Evolutionary conservation across 1,140 invertebrate genomes (phyloP), one percentile per base, ranked within the genome.

Genomic region (Phortica variegata): DNA sequence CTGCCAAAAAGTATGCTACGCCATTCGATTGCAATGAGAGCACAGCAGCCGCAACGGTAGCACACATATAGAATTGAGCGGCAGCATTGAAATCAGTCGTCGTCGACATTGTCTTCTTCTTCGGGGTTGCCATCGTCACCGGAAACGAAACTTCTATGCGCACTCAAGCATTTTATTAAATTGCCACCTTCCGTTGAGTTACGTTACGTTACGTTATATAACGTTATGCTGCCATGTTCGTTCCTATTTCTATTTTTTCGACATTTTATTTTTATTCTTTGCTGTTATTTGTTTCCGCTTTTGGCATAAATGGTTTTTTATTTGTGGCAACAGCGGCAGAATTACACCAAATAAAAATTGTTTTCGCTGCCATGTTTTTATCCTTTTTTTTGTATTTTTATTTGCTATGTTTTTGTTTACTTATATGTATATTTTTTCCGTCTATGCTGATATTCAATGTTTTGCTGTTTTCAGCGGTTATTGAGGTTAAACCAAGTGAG

Each of bases 151-250:
- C 65, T 69, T 65, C 60, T 51, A 57, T 65, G 65, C 59, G 62
- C 57, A 73, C 65, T 73, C 69, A 70, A 73, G 69, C 69, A 69
- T 73, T 72, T 73, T 73, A 73, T 73, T 73, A 73, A 73, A 73
- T 73, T 73, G 69, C 69, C 69, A 73, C 69, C 65, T 73, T 73
- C 69, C 69, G 65, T 62, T 69, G 73, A 73, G 63, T 69, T 68
- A 52, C 60, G 32, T 43, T 47, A 38, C 9, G 36, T 29, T 23
- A 36, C 21, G n/a, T n/a, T n/a, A n/a, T n/a, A n/a, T n/a, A n/a
- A n/a, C n/a, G n/a, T n/a, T n/a, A n/a, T n/a, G n/a, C n/a, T n/a
- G n/a, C n/a, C n/a, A n/a, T n/a, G n/a, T n/a, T n/a, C n/a, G n/a
- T n/a, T n/a, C n/a, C n/a, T n/a, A n/a, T n/a, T n/a, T n/a, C n/a